phyloP scores from a whole-genome alignment of 2,888 invertebrate species.

The Gryllus longicercus region DNA sequence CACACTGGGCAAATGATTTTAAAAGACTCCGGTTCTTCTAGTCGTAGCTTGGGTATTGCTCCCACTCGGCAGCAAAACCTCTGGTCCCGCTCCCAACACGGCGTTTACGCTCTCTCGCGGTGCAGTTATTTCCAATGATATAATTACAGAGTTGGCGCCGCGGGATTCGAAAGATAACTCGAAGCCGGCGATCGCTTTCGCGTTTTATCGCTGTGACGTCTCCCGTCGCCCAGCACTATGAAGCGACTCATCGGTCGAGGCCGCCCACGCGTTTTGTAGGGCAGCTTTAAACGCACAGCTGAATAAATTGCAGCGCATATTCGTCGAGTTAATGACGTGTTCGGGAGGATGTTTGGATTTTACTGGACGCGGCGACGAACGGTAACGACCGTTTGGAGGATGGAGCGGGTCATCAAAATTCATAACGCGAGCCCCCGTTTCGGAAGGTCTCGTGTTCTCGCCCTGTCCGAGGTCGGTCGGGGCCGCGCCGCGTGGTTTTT shows the following conservation, averaged over 20 bases:
- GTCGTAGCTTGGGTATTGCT: background rate
- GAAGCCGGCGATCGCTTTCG: too few relatives aligned
- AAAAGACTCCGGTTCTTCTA: background rate
- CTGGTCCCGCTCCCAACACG: background rate
- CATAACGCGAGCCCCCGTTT: background rate
- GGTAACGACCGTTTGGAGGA: background rate
- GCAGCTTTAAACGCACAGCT: too few relatives aligned
- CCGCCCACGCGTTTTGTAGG: too few relatives aligned
- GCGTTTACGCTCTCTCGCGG: background rate
- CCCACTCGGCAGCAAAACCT: background rate
- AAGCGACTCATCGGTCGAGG: too few relatives aligned
- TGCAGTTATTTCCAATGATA: constrained; percentile 8
- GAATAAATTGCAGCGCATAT: too few relatives aligned
- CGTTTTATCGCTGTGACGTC: too few relatives aligned
- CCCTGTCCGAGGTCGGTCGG: background rate
- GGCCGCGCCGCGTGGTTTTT: background rate
- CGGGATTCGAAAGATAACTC: too few relatives aligned
- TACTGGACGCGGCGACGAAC: background rate
- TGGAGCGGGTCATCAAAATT: background rate
- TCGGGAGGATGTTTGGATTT: too few relatives aligned
- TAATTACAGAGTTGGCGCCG: background rate
- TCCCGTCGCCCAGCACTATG: too few relatives aligned
- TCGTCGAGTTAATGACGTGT: too few relatives aligned
- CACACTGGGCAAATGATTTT: too few relatives aligned
- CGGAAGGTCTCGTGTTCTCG: background rate